These are phyloP conservation scores for Ridgeia piscesae DNA, from an alignment of 1,140 invertebrate species.

Conservation along the genomic window DNA sequence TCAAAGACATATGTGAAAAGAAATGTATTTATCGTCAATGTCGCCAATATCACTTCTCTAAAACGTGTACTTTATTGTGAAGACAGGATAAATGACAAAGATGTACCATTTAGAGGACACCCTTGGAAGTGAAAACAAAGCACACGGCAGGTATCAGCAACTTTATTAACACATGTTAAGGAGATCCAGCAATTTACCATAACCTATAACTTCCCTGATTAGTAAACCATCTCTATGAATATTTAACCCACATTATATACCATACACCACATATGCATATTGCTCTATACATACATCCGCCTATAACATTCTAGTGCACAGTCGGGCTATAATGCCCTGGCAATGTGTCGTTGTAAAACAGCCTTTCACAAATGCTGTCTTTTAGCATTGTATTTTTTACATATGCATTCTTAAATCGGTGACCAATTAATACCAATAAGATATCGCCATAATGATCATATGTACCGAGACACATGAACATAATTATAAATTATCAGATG, in stretches of 20 bases:
- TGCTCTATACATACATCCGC: not conserved
- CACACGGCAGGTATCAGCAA: not conserved
- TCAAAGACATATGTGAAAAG: too few species aligned
- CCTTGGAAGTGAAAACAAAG: not conserved
- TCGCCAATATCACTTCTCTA: too few species aligned
- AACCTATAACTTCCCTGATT: not conserved
- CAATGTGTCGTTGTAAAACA: not conserved
- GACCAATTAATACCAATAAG: not conserved
- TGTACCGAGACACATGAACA: too few species aligned
- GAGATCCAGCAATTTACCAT: not conserved
- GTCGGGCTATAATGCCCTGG: not conserved
- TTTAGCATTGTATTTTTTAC: not conserved
- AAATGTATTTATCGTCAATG: too few species aligned
- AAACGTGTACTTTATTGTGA: too few species aligned
- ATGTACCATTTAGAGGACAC: not conserved
- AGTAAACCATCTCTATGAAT: not conserved
- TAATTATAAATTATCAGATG: too few species aligned
- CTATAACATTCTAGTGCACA: not conserved
- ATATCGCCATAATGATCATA: too few species aligned
- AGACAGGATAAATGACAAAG: not conserved
- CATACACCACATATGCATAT: not conserved
- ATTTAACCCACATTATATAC: not conserved
- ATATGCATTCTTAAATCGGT: not conserved
- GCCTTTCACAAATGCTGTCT: not conserved
- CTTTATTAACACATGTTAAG: not conserved